A percentile compares a stretch with the other conserved stretches of the same genome.
Conservation (phyloP, 2,797 vertebrate genomes). For the Pelodytes ibericus region DNA sequence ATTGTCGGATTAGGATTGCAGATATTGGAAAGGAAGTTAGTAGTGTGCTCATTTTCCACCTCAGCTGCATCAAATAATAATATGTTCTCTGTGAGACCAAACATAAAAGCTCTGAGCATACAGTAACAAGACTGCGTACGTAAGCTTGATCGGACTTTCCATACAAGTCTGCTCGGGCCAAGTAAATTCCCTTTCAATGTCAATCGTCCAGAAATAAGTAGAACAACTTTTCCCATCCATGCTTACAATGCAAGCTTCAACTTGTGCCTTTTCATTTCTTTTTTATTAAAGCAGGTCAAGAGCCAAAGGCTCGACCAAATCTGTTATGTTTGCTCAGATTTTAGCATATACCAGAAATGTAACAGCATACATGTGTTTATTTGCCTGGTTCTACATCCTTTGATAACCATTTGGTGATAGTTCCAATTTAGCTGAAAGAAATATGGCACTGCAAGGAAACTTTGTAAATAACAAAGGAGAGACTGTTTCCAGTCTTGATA, state of each 20-base stretch:
- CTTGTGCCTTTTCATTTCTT: conserved; percentile 32
- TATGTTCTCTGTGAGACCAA: conserved; percentile 1
- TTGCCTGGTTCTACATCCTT: conserved; percentile 39
- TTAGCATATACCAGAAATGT: conserved; percentile 29
- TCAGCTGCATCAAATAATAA: conserved; percentile 28
- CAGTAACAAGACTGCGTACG: conserved; percentile 27
- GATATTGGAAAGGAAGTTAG: too few relatives aligned
- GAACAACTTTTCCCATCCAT: conserved; percentile 51
- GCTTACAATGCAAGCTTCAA: conserved; percentile 44
- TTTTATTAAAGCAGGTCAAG: conserved; percentile 32
- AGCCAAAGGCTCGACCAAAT: conserved; percentile 6
- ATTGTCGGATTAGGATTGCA: too few relatives aligned
- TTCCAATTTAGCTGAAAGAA: too few relatives aligned
- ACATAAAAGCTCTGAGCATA: not conserved
- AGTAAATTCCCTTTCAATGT: conserved; percentile 52
- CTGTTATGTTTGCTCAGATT: conserved; percentile 13
- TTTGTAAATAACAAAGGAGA: too few relatives aligned
- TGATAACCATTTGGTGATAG: conserved; percentile 27
- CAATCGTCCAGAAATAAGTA: conserved; percentile 54
- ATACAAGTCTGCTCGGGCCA: conserved; percentile 35
- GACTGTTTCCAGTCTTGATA: too few relatives aligned
- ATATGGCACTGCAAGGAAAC: too few relatives aligned
- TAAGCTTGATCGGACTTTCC: conserved; percentile 24
- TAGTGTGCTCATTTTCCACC: conserved; percentile 9
- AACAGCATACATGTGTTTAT: conserved; percentile 43